Evolutionary conservation across 2,113 vertebrate species (phyloP).

Genomic region (Origma solitaria): DNA sequence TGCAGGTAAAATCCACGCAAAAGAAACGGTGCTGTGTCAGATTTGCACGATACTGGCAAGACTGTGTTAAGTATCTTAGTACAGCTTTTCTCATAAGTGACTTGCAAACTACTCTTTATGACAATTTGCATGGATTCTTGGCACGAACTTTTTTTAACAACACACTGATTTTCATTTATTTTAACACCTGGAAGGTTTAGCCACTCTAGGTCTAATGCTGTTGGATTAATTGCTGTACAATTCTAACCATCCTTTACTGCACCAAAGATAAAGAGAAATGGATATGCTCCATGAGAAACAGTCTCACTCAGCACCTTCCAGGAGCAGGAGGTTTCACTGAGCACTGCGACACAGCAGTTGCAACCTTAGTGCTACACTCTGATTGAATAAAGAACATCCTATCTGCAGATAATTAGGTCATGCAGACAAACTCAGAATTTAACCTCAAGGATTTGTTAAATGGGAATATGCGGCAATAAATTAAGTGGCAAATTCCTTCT

Average conservation of each 20-base stretch:
- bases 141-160: background rate
- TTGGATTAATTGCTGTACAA: background rate
- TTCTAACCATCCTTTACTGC: background rate
- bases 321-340: background rate
- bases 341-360: background rate
- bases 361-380: background rate
- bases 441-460: background rate
- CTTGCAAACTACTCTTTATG: background rate
- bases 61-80: background rate
- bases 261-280: background rate
- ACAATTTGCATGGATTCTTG: background rate
- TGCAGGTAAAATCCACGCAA: background rate
- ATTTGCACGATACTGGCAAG: background rate
- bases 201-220: background rate
- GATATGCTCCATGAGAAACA: background rate
- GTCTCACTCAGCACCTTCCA: background rate
- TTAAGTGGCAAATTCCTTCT: background rate
- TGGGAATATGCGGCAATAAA: background rate
- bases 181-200: accelerated
- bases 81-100: background rate
- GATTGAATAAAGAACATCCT: background rate
- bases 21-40: background rate
- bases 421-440: background rate
- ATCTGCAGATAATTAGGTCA: background rate
- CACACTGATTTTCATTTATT: background rate